These are phyloP conservation scores for Enteromius fasciolatus DNA, from an alignment of 2,797 vertebrate genomes.

Conservation along the genomic window DNA sequence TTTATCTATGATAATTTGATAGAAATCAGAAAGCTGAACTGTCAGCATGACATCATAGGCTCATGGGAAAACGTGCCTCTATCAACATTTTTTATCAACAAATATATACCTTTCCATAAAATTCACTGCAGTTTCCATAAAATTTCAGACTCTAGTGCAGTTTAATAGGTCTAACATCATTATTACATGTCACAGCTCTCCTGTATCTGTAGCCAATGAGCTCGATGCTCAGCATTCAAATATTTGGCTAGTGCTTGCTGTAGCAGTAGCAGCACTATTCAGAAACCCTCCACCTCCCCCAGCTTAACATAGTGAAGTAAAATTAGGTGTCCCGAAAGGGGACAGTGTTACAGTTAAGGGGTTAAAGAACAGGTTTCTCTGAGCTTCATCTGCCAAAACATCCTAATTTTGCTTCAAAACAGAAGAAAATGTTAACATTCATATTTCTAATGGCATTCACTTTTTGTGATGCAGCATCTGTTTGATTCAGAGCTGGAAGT, in stretches of 20 bases:
- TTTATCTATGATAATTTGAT: background rate
- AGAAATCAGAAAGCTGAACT: background rate
- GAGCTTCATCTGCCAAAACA: background rate
- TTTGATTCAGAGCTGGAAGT: constrained; percentile 6
- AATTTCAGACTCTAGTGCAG: background rate
- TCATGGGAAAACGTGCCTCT: background rate
- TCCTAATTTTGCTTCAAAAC: background rate
- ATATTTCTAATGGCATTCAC: background rate
- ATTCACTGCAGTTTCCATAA: background rate
- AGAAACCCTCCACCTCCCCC: background rate
- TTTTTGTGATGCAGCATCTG: background rate
- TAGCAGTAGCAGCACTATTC: background rate
- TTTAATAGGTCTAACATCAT: background rate
- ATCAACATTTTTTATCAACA: background rate
- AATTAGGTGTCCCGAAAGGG: too few relatives aligned
- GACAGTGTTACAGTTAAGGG: too few relatives aligned
- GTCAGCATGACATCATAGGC: background rate
- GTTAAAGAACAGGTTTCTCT: background rate
- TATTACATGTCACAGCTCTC: too few relatives aligned
- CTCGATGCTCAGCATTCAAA: background rate
- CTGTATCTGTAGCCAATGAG: too few relatives aligned
- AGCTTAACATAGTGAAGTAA: background rate
- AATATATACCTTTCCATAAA: background rate
- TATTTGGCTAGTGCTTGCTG: background rate
- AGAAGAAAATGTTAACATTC: background rate